Conservation (phyloP, 2,888 invertebrate species). For the Cacoxenus indagator region DNA sequence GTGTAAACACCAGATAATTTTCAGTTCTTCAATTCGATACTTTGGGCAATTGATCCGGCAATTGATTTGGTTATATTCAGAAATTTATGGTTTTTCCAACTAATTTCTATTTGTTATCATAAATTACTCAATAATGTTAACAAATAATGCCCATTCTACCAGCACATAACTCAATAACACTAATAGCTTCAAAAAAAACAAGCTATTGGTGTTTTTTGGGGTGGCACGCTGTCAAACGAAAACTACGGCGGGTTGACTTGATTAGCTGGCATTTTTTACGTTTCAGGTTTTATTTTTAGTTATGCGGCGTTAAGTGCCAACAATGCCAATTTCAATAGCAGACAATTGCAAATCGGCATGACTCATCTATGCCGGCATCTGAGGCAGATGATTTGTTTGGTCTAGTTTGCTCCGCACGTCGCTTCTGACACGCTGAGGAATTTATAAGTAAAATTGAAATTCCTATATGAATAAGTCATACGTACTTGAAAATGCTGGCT, state of each 20-base stretch:
- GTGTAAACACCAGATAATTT: too few species aligned
- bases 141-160: neutral
- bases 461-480: too few species aligned
- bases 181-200: too few species aligned
- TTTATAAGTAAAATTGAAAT: too few species aligned
- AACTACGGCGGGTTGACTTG: too few species aligned
- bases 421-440: neutral
- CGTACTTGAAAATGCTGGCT: too few species aligned
- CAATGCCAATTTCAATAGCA: slow-evolving; percentile 10
- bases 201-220: too few species aligned
- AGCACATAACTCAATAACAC: too few species aligned
- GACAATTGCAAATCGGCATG: neutral
- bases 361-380: neutral
- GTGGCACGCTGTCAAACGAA: too few species aligned
- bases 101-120: neutral
- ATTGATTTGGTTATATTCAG: too few species aligned
- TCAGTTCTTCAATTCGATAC: too few species aligned
- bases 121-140: neutral
- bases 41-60: too few species aligned
- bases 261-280: slow-evolving; percentile 1
- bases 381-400: neutral
- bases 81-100: neutral
- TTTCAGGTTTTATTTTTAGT: neutral
- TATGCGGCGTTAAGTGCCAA: neutral
- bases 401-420: neutral